phyloP scores from a whole-genome alignment of 1,140 invertebrate species.

The Drosophila elegans region DNA sequence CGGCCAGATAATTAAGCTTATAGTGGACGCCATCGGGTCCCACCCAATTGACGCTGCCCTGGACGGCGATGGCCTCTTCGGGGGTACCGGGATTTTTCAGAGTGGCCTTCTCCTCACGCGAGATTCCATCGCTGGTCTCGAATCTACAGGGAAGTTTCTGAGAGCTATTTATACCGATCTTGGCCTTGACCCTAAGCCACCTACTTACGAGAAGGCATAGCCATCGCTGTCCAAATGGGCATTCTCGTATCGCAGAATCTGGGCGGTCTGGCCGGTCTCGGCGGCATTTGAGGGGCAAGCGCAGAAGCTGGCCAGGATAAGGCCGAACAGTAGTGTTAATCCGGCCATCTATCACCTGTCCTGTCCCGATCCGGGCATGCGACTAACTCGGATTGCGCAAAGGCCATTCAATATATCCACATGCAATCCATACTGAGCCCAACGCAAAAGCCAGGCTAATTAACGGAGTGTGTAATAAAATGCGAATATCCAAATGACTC shows the following conservation, averaged over 20 bases:
- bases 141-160: conserved; percentile 82
- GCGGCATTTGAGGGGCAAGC: conserved; percentile 8
- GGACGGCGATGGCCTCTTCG: conserved; percentile 86
- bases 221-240: conserved; percentile 81
- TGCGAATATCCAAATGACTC: conserved; percentile 35
- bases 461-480: conserved; percentile 57
- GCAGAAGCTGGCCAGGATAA: conserved; percentile 24
- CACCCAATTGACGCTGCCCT: conserved; percentile 89
- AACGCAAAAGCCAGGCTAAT: conserved; percentile 35
- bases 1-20: conserved; percentile 88
- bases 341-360: conserved; percentile 51
- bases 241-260: conserved; percentile 85
- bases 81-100: conserved; percentile 85
- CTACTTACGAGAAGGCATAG: conserved; percentile 85
- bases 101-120: conserved; percentile 87
- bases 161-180: not conserved
- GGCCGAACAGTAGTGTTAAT: conserved; percentile 16
- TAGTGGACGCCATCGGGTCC: conserved; percentile 88
- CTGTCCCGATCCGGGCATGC: conserved; percentile 30
- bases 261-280: conserved; percentile 84
- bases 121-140: conserved; percentile 89
- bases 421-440: conserved; percentile 11
- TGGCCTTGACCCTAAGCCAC: conserved; percentile 12
- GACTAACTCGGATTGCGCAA: conserved; percentile 50
- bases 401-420: conserved; percentile 41